Base-by-base conservation (phyloP, 2,797 vertebrate species). In the Chanos chanos region DNA sequence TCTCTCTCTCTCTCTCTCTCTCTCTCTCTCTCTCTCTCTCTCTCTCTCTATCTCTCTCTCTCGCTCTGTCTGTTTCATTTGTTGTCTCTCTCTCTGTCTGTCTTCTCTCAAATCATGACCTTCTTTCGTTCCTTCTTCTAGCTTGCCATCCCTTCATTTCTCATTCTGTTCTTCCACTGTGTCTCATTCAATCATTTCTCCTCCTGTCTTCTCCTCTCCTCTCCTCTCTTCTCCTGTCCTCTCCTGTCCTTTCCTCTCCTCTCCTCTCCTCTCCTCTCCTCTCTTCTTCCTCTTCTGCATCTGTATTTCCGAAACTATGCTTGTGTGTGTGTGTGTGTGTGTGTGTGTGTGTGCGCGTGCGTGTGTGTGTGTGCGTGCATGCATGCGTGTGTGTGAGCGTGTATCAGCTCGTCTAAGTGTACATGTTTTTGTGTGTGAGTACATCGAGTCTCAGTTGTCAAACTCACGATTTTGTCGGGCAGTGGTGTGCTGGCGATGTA, bases 401-500 rank as follows among this genome's bases (percentile, higher is more conserved):
- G 9, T 7, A 33, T 34, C 33, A n/a, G n/a, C n/a, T n/a, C n/a
- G n/a, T n/a, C n/a, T n/a, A n/a, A n/a, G n/a, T n/a, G n/a, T n/a
- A n/a, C n/a, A n/a, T n/a, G n/a, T n/a, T n/a, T n/a, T n/a, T n/a
- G n/a, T n/a, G n/a, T n/a, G n/a, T n/a, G n/a, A n/a, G n/a, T n/a
- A n/a, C n/a, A n/a, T n/a, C n/a, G n/a, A n/a, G n/a, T n/a, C n/a
- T n/a, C n/a, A n/a, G n/a, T n/a, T n/a, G n/a, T n/a, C n/a, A 34
- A 33, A 93, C 94, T 96, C 83, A 97, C 95, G 12, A 96, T 98
- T 80, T 94, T 94, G 81, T 98, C 95, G 0, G 95, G 95, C 0
- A 93, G 92, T 0, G 95, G 95, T 0, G 94, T 96, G 86, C 95
- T 98, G 52, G 93, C 94, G 3, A 97, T 97, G 85, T 94, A 95